These are phyloP conservation scores for Heliothis virescens DNA, from an alignment of 1,140 invertebrate genomes.

Conservation along the genomic window DNA sequence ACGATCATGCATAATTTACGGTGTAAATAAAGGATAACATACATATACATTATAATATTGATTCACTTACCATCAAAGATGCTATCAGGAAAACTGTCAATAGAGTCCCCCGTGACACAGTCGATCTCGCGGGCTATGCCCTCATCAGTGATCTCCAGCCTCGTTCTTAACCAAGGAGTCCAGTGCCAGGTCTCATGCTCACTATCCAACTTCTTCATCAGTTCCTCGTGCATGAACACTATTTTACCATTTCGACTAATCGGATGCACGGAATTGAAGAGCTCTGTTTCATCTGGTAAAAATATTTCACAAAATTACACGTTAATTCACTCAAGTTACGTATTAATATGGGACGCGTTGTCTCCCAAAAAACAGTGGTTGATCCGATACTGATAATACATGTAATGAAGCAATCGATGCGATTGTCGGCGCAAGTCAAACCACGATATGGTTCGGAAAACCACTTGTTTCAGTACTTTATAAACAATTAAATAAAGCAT, in stretches of 20 bases:
- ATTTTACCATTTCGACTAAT: constrained; percentile 68
- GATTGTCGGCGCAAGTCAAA: not conserved
- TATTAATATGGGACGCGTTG: not conserved
- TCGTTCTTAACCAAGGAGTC: constrained; percentile 76
- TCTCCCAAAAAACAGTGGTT: not conserved
- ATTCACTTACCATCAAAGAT: constrained; percentile 69
- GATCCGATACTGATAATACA: not conserved
- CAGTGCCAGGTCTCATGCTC: constrained; percentile 75
- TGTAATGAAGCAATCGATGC: constrained; percentile 17
- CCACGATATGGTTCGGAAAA: constrained; percentile 1
- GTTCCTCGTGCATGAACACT: constrained; percentile 66
- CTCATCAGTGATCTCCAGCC: constrained; percentile 63
- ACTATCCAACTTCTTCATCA: constrained; percentile 67
- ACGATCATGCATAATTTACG: not conserved
- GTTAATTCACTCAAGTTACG: not conserved
- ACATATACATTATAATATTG: no score
- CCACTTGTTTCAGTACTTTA: not conserved
- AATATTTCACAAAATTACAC: not conserved
- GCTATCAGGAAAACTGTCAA: constrained; percentile 71
- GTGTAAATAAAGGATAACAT: not conserved
- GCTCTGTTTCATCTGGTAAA: constrained; percentile 7
- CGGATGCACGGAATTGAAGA: constrained; percentile 4
- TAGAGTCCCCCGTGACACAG: constrained; percentile 59
- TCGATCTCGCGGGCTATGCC: constrained; percentile 62
- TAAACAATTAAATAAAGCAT: not conserved